Conservation (phyloP, 2,797 vertebrate genomes). For the Salmo trutta region DNA sequence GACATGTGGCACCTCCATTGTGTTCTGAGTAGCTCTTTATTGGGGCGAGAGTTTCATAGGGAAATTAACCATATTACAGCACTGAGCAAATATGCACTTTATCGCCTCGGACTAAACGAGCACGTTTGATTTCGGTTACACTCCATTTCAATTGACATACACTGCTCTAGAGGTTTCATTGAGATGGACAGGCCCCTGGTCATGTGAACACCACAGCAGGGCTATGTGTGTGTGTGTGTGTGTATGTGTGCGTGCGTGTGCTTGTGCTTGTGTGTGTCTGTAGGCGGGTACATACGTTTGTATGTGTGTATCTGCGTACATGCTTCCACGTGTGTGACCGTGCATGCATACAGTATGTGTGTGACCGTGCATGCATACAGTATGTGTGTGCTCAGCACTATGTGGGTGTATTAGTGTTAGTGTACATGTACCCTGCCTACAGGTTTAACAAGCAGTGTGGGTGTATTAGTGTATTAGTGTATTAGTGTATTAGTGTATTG, state of each 20-base stretch:
- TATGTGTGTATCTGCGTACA: not conserved
- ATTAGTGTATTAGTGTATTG: no score
- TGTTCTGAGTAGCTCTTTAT: slow-evolving; percentile 10
- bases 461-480: no score
- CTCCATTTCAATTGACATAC: slow-evolving; percentile 68
- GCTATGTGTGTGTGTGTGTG: slow-evolving; percentile 11
- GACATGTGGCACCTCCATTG: slow-evolving; percentile 11
- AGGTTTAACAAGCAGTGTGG: no score
- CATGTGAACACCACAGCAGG: not conserved
- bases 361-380: not conserved
- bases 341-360: not conserved
- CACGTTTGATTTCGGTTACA: slow-evolving; percentile 66
- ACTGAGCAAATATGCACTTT: slow-evolving; percentile 72
- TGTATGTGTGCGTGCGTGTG: not conserved
- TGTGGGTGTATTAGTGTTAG: no score
- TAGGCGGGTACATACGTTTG: slow-evolving; percentile 2
- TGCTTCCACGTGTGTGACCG: slow-evolving; percentile 19
- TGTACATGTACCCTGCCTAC: no score
- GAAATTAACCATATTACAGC: slow-evolving; percentile 65
- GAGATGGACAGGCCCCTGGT: slow-evolving; percentile 47
- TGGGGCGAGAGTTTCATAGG: slow-evolving; percentile 46
- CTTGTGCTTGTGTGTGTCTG: not conserved
- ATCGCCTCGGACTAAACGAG: slow-evolving; percentile 58
- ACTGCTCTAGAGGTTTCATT: slow-evolving; percentile 46
- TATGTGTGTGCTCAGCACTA: slow-evolving; percentile 10